Evolutionary conservation across 2,113 vertebrate genomes (phyloP).

Genomic region (Vombatus ursinus): DNA sequence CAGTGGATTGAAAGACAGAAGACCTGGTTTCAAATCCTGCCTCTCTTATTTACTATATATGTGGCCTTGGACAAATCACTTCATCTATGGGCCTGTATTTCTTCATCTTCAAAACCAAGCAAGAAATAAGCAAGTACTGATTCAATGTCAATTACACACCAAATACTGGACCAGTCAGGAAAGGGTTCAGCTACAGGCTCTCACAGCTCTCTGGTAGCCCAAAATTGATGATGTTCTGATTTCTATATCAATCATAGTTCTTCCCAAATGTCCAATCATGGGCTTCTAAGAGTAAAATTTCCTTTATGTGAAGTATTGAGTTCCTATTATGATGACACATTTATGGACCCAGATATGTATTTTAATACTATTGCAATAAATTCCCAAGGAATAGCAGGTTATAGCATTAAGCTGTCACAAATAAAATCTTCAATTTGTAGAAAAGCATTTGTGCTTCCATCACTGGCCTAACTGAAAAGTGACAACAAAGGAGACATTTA

Average conservation of each 20-base stretch:
- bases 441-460: neutral
- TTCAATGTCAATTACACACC: too few relatives aligned
- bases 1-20: too few relatives aligned
- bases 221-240: neutral
- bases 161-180: neutral
- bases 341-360: neutral
- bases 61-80: too few relatives aligned
- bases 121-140: too few relatives aligned
- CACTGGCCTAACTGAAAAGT: conserved; percentile 29
- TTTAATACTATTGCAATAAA: neutral
- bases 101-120: too few relatives aligned
- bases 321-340: conserved; percentile 25
- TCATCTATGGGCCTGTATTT: too few relatives aligned
- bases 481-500: neutral
- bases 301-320: neutral
- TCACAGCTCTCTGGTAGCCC: too few relatives aligned
- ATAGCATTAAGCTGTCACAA: neutral
- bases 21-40: too few relatives aligned
- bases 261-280: neutral
- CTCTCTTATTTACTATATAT: too few relatives aligned
- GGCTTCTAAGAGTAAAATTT: conserved; percentile 15
- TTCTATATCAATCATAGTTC: conserved; percentile 36
- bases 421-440: neutral
- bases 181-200: conserved; percentile 43
- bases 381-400: neutral